Base-by-base conservation (phyloP, 2,888 invertebrate genomes). In the Acheta domesticus region DNA sequence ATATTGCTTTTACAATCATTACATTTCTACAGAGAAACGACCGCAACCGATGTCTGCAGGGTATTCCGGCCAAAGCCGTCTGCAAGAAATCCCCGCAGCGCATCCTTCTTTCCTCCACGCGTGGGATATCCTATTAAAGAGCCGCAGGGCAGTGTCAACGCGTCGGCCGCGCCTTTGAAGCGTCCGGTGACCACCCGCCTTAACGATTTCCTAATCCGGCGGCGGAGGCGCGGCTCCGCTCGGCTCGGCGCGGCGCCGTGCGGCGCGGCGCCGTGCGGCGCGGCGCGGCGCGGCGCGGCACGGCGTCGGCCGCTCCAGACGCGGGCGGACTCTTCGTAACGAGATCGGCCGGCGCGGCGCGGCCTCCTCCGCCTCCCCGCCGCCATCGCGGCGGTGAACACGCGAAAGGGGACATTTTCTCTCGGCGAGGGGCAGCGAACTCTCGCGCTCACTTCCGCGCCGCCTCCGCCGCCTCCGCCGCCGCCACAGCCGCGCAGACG, bases 341-440 rank as follows among this genome's bases (percentile, higher is more conserved):
- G 62, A 62, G 62, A 62, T 62, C 62, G 19, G 50, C 23, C 23
- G 23, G 23, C 23, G 23, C 23, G 23, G 23, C 23, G 23, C 23
- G 3, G 23, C 23, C 23, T 23, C 23, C 23, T 23, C 23, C 2
- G 23, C n/a, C n/a, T n/a, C n/a, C n/a, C n/a, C 23, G 62, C 62
- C 16, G 62, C 19, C 1, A 5, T 5, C 19, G 62, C 62, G 1
- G 62, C 62, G 16, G 62, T 0, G 16, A 62, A 16, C 62, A 62
- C n/a, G 62, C 62, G 62, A 62, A 62, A 62, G 62, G 62, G 62
- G 62, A 62, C 62, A 62, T 62, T 62, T 62, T 62, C 62, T 62
- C 62, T 12, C 62, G 62, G n/a, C 62, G 62, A 4, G 62, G 62
- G n/a, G 62, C n/a, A 62, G 62, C 62, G 16, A n/a, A 62, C 36